Conservation (phyloP, 2,888 invertebrate species). For the Escarpia spicata region DNA sequence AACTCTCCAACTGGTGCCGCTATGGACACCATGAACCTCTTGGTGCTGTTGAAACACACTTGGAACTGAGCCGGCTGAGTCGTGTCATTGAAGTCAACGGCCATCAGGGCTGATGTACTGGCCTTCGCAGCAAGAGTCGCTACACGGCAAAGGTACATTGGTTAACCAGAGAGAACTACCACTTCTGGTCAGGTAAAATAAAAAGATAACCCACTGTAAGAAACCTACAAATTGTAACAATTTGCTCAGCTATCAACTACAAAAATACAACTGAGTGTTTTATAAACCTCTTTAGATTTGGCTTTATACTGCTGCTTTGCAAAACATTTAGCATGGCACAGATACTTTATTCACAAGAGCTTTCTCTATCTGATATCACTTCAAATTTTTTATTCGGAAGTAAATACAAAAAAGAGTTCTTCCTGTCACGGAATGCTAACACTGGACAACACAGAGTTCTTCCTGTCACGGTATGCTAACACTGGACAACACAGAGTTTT, state of each 20-base stretch:
- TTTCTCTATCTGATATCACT: too few relatives aligned
- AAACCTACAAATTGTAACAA: not conserved
- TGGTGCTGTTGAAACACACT: constrained; percentile 70
- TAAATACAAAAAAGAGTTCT: too few relatives aligned
- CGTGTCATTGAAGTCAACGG: constrained; percentile 92
- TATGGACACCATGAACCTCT: constrained; percentile 66
- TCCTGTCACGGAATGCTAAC: too few relatives aligned
- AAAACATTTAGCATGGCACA: too few relatives aligned
- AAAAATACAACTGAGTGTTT: not conserved
- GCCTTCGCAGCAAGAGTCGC: constrained; percentile 73
- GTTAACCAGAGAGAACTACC: not conserved
- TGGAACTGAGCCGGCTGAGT: constrained; percentile 84
- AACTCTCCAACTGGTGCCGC: constrained; percentile 89
- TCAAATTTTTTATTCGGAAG: too few relatives aligned
- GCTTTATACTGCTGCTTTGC: too few relatives aligned
- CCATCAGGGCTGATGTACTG: constrained; percentile 76
- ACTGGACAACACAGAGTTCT: too few relatives aligned
- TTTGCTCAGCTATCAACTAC: not conserved
- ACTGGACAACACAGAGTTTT: too few relatives aligned
- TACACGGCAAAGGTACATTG: constrained; percentile 34
- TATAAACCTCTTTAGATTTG: not conserved
- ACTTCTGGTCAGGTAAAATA: not conserved
- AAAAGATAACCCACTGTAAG: not conserved
- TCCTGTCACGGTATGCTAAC: too few relatives aligned
- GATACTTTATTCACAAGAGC: too few relatives aligned